phyloP scores from a whole-genome alignment of 2,113 vertebrate species.

The Hystrix brachyura region DNA sequence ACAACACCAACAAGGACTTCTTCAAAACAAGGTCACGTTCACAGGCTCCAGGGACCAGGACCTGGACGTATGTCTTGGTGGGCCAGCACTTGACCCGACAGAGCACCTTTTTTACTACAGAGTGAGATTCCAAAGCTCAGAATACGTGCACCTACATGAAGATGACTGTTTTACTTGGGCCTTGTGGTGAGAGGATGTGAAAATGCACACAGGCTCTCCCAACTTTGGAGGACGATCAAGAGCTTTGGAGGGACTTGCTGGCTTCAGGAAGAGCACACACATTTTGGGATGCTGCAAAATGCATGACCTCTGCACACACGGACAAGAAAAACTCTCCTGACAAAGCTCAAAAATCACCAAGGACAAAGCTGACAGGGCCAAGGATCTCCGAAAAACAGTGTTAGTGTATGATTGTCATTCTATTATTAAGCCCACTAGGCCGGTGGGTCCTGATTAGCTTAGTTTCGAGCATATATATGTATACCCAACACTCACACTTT shows the following conservation, averaged over 20 bases:
- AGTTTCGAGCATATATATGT: background rate
- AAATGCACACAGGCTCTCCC: background rate
- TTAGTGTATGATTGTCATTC: background rate
- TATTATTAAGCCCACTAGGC: background rate
- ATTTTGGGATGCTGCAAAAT: background rate
- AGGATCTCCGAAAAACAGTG: background rate
- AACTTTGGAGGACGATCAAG: background rate
- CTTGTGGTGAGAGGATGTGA: background rate
- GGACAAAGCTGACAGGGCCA: background rate
- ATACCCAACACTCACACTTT: background rate
- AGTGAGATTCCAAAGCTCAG: background rate
- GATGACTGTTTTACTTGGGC: background rate
- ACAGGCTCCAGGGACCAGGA: background rate
- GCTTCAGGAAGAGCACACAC: background rate
- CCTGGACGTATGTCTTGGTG: background rate
- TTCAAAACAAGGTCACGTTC: background rate
- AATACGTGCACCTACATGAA: background rate
- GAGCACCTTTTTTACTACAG: background rate
- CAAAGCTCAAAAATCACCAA: background rate
- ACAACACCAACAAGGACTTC: background rate
- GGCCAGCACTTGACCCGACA: background rate
- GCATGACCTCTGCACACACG: fast-evolving
- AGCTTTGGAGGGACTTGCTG: fast-evolving
- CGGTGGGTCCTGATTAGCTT: background rate
- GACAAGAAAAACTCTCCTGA: background rate